Percentiles rank a stretch among this genome's conserved stretches.
Conservation (phyloP, 2,113 vertebrate genomes). For the Petromus typicus region DNA sequence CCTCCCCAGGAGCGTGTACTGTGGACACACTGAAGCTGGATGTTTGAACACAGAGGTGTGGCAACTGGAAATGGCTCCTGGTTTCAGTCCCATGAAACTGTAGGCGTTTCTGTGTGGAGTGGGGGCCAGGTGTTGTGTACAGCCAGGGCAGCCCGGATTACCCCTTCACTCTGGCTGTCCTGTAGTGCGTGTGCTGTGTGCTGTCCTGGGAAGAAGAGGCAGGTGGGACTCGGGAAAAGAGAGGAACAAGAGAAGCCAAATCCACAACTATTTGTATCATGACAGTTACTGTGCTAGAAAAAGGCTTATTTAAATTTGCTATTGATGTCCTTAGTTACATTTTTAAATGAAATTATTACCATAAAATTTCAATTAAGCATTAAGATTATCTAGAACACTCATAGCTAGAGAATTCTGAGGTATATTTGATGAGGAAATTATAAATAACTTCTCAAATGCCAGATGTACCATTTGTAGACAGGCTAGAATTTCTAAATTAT, state of each 20-base stretch:
- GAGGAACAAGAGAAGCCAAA: background rate
- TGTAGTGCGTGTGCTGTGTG: slow-evolving; percentile 17
- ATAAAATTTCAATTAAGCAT: slow-evolving; percentile 65
- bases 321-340: slow-evolving; percentile 41
- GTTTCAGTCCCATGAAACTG: background rate
- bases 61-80: background rate
- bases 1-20: background rate
- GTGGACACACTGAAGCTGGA: background rate
- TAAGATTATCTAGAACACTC: slow-evolving; percentile 54
- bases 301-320: slow-evolving; percentile 53
- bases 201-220: slow-evolving; percentile 2
- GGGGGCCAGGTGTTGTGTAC: background rate
- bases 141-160: background rate
- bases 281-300: slow-evolving; percentile 10
- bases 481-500: slow-evolving; percentile 50
- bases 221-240: slow-evolving; percentile 32
- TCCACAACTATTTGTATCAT: slow-evolving; percentile 32
- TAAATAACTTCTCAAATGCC: slow-evolving; percentile 60
- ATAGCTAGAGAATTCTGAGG: slow-evolving; percentile 45
- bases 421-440: slow-evolving; percentile 33
- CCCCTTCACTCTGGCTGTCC: background rate
- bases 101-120: background rate
- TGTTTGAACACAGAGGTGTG: background rate
- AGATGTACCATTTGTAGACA: slow-evolving; percentile 57
- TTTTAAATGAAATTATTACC: slow-evolving; percentile 59